Evolutionary conservation across 2,113 vertebrate species (phyloP), one percentile per base, ranked within the genome.

Genomic region (Andinoacara biseriatus): DNA sequence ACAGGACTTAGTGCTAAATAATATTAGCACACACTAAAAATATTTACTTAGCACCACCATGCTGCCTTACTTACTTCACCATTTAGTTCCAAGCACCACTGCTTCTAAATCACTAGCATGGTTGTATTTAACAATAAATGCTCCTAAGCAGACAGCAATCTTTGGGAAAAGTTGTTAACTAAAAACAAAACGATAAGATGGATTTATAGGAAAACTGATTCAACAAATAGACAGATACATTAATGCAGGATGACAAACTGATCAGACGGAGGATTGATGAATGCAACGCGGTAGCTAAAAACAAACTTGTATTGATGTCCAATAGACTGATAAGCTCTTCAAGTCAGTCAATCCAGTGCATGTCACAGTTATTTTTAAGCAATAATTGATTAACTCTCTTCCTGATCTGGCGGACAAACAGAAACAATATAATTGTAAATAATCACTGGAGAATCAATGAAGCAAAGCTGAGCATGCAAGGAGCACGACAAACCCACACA

Each of bases 241-340:
- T 77, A 76, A 87, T 82, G 31, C 46, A 56, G 83, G 80, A 14
- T 79, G 85, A 87, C 83, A 91, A 86, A 60, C 75, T 84, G 87
- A 90, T 87, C 69, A 49, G 81, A 89, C 46, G 38, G 86, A 85
- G 60, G 86, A 91, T 82, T 85, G 88, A 92, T 91, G 87, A 82
- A 85, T 22, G n/a, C 62, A 86, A 87, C 58, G 76, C 72, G 35
- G 62, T 14, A 33, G 13, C 35, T 80, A 11, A 81, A 85, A 86
- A 86, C 83, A 87, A 84, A 93, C 84, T 86, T 90, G 38, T 43
- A 80, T 93, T 81, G 81, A 87, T 87, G 82, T 79, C 63, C 76
- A 72, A 76, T 81, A 62, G 22, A 57, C 78, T 76, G 80, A 89
- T 31, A 31, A 20, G 24, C 62, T 84, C 58, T 60, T 13, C 11